Evolutionary conservation across 2,797 vertebrate genomes (phyloP), one percentile per base, ranked within the genome.

Genomic region (Falco cherrug): DNA sequence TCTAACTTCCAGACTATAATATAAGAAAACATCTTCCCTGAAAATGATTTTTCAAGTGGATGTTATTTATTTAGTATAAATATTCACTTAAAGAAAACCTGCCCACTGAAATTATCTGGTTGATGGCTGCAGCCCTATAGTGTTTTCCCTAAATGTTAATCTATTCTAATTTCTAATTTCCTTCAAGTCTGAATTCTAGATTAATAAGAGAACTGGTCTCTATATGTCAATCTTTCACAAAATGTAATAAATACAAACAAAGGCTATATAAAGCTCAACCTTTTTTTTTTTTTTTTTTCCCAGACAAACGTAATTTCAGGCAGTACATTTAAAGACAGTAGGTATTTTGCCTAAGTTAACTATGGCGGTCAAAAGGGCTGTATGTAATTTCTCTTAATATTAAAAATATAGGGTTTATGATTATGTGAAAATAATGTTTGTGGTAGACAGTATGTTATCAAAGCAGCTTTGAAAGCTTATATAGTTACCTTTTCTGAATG

Each of bases 21-120:
- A 85, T 24, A 90, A 87, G n/a, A 92, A 94, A 92, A 92, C 80
- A 86, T n/a, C 54, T 86, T 95, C 43, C 67, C 54, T 78, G 79
- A 86, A 95, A 95, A 95, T 84, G 19, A 75, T 90, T 96, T 96
- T 93, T 96, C 51, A 90, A 31, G 76, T 81, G 53, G n/a, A 91
- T 95, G 37, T 8, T 13, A 78, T 86, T 86, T 65, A 63, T 86
- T 84, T 65, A 63, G 33, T 75, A 95, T 26, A 93, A 93, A 91
- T 84, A 93, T 39, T 85, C 47, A 35, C n/a, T 71, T 84, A 6
- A 31, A 22, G 64, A 71, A 54, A 87, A 84, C 10, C 76, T 96
- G 35, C 59, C 54, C 82, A 84, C 13, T 78, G 50, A 84, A 88
- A 96, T 90, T 69, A 73, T 51, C 39, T 75, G 69, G 4, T 53